phyloP scores from a whole-genome alignment of 2,888 invertebrate species.

The Ochropleura plecta region DNA sequence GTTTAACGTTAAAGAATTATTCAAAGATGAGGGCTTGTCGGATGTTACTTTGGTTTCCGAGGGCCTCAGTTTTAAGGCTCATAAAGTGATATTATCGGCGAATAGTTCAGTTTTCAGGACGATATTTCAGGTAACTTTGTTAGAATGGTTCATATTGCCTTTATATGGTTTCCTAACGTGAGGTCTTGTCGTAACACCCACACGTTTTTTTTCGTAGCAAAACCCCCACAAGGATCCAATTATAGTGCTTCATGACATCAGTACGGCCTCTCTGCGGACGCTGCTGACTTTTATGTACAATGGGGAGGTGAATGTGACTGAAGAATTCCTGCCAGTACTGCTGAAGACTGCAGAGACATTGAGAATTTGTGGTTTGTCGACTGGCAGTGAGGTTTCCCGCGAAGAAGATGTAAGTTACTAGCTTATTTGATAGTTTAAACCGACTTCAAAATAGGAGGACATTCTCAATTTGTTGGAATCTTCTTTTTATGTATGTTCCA shows the following conservation, averaged over 20 bases:
- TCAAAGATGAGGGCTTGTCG: slow-evolving; percentile 92
- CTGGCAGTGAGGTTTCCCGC: slow-evolving; percentile 85
- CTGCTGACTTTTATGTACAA: slow-evolving; percentile 93
- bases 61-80: slow-evolving; percentile 92
- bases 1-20: slow-evolving; percentile 91
- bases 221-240: slow-evolving; percentile 94
- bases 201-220: slow-evolving; percentile 89
- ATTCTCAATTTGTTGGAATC: too few species aligned
- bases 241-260: slow-evolving; percentile 93
- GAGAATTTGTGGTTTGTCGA: slow-evolving; percentile 93
- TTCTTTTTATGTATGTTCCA: too few species aligned
- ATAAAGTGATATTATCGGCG: slow-evolving; percentile 93
- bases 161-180: slow-evolving; percentile 44
- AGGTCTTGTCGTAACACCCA: slow-evolving; percentile 79
- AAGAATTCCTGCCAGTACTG: slow-evolving; percentile 92
- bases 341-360: slow-evolving; percentile 93
- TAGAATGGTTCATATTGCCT: slow-evolving; percentile 18
- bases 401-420: slow-evolving; percentile 83
- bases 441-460: too few species aligned
- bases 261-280: slow-evolving; percentile 92
- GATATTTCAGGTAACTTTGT: slow-evolving; percentile 90
- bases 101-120: slow-evolving; percentile 92
- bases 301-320: slow-evolving; percentile 93
- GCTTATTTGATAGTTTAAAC: background rate
- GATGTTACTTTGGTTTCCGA: slow-evolving; percentile 93